Base-by-base conservation (phyloP, 2,888 invertebrate species). In the Blomia tropicalis region DNA sequence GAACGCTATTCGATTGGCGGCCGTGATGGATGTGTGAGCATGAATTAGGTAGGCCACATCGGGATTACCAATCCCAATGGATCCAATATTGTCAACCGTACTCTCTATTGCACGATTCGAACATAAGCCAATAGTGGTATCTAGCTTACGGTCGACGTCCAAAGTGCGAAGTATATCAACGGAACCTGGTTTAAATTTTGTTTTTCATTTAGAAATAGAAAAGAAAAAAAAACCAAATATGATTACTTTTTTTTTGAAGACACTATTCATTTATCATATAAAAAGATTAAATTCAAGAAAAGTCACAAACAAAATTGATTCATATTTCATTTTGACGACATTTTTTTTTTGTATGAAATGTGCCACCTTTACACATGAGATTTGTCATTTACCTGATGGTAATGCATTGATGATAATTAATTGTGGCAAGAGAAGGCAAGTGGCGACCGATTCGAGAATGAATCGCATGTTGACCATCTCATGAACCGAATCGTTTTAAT, bases 1-100 rank as follows among this genome's bases (percentile, higher is more conserved):
- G 27, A 47, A n/a, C n/a, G 51, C 51, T 7, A 47, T 22, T n/a
- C 7, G n/a, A 47, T 47, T 47, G 7, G 51, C 23, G 22, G 51
- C 51, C 7, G 11, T 47, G 51, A 47, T 47, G 23, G 51, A 47
- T 25, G 51, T 19, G 7, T 7, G 7, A 27, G 23, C 14, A n/a
- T 19, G 23, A 47, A 47, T 47, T 47, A 47, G 51, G n/a, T 47
- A 47, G 51, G 51, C 51, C 51, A 47, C 51, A 47, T 47, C 51
- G 51, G 51, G 23, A 47, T 47, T 47, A 47, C 51, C n/a, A 11
- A 7, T 47, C 7, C 51, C 27, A 7, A 27, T 14, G 7, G 51
- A 47, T 14, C 7, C 7, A 14, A 17, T n/a, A 17, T n/a, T 41
- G 41, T 41, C n/a, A 14, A 41, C 41, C 7, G 11, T 36, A 17